These are phyloP conservation scores for Erpornis zantholeuca DNA, from an alignment of 2,113 vertebrate genomes.

Conservation along the genomic window DNA sequence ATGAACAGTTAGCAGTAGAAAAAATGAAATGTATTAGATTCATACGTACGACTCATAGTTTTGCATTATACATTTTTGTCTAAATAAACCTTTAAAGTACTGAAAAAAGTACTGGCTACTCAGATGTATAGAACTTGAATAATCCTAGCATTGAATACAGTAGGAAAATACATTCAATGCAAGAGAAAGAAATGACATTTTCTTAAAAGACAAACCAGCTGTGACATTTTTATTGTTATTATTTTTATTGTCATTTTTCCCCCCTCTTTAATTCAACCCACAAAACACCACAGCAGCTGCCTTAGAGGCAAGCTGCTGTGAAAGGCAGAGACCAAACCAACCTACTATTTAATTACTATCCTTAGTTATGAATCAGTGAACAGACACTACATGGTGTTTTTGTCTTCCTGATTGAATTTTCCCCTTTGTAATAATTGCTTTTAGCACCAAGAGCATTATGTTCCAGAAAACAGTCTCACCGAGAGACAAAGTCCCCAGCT, in stretches of 20 bases:
- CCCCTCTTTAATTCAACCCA: background rate
- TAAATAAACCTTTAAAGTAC: background rate
- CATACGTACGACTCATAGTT: background rate
- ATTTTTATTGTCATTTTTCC: background rate
- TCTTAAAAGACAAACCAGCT: background rate
- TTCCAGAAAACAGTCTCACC: background rate
- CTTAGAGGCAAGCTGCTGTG: background rate
- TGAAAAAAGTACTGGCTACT: background rate
- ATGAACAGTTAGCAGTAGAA: background rate
- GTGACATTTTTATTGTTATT: background rate
- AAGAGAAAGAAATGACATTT: background rate
- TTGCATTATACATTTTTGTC: background rate
- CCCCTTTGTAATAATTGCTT: background rate
- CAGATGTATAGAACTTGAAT: background rate
- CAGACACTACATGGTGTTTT: background rate
- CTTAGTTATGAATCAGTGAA: constrained; percentile 34
- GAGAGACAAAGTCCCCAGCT: background rate
- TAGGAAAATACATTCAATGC: background rate
- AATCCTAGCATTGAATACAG: background rate
- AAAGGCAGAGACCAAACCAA: background rate
- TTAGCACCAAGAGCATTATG: background rate
- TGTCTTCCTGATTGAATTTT: background rate
- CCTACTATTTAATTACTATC: background rate
- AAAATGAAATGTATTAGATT: background rate
- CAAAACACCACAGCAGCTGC: background rate